Conservation (phyloP, 2,113 vertebrate species). For the Propithecus coquereli region DNA sequence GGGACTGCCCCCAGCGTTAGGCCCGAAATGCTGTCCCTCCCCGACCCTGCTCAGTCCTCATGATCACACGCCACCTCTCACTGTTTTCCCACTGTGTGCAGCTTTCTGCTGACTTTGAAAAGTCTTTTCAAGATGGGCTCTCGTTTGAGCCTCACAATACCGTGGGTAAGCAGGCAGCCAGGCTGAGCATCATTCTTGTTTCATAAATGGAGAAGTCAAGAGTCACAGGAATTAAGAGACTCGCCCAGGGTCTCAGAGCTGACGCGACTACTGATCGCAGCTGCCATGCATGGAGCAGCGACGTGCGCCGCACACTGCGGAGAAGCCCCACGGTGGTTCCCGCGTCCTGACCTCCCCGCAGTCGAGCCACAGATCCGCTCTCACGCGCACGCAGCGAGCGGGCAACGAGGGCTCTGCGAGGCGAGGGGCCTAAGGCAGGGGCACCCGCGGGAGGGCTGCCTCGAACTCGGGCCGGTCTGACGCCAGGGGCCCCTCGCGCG, state of each 20-base stretch:
- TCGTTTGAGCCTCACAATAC: background rate
- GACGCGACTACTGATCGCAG: background rate
- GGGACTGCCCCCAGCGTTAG: background rate
- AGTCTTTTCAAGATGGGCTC: background rate
- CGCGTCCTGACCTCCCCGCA: too few species aligned
- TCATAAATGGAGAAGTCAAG: background rate
- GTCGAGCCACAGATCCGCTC: too few species aligned
- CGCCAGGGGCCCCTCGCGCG: background rate
- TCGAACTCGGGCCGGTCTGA: background rate
- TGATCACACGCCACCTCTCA: accelerated
- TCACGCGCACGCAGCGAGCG: background rate
- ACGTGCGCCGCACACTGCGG: too few species aligned
- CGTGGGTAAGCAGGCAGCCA: background rate
- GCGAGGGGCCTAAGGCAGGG: background rate
- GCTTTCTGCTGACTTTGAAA: background rate
- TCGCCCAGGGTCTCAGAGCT: background rate
- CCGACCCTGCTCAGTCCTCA: background rate
- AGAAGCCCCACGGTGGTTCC: background rate
- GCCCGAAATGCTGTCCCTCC: background rate
- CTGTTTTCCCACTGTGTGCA: background rate
- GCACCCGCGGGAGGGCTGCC: accelerated
- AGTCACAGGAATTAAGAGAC: background rate
- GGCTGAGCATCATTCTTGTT: background rate
- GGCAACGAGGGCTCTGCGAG: background rate
- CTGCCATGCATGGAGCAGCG: background rate